phyloP scores from a whole-genome alignment of 2,113 vertebrate species.

The Phoxinus phoxinus region DNA sequence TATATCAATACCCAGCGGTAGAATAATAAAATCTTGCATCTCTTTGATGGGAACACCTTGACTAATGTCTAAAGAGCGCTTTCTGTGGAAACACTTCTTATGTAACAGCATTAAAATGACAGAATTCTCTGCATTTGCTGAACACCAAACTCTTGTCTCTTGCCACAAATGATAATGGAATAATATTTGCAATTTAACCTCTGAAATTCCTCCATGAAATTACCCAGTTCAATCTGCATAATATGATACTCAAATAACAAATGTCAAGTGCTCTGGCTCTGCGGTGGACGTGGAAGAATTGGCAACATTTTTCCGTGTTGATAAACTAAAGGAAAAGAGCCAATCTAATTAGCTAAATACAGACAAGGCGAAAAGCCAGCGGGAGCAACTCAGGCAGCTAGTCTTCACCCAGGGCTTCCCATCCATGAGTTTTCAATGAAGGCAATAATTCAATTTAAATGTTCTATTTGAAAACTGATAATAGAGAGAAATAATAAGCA shows the following conservation, averaged over 20 bases:
- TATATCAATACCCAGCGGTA: background rate
- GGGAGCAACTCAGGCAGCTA: conserved; percentile 43
- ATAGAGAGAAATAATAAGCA: conserved; percentile 25
- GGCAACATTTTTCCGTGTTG: conserved; percentile 53
- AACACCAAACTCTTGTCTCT: background rate
- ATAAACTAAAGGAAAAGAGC: conserved; percentile 56
- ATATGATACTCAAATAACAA: conserved; percentile 50
- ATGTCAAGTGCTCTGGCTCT: conserved; percentile 49
- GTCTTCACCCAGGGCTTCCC: conserved; percentile 52
- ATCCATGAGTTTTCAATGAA: conserved; percentile 47
- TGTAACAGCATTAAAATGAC: conserved; percentile 6
- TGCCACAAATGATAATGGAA: conserved; percentile 15
- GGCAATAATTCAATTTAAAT: conserved; percentile 49
- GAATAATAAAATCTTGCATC: conserved; percentile 23
- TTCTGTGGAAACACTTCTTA: background rate
- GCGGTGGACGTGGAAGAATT: conserved; percentile 45
- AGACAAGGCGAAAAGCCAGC: conserved; percentile 51
- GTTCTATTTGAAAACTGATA: conserved; percentile 50
- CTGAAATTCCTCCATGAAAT: conserved; percentile 22
- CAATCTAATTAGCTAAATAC: conserved; percentile 59
- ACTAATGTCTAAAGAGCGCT: conserved; percentile 1
- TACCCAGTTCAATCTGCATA: conserved; percentile 27
- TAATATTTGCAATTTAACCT: conserved; percentile 17
- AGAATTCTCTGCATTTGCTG: conserved; percentile 23
- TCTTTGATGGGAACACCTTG: conserved; percentile 25